phyloP scores from a whole-genome alignment of 53 echinoderm and acorn worm genomes.

The Echinometra lucunter region DNA sequence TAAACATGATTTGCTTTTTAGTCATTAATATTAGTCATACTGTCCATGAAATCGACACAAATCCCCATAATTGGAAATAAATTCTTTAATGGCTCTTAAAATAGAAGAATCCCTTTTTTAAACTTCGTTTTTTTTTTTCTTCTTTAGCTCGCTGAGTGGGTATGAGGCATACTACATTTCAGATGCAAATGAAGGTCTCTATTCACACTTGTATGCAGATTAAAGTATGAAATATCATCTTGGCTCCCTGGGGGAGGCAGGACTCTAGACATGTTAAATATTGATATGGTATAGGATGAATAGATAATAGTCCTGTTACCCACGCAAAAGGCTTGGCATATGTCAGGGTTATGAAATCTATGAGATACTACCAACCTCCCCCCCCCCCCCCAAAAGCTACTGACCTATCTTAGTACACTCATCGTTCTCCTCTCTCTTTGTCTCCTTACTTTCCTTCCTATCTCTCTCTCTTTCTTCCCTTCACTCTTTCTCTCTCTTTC shows the following conservation, averaged over 20 bases:
- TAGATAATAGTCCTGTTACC: neutral
- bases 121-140: neutral
- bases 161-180: neutral
- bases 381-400: neutral
- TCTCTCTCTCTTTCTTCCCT: slow-evolving; percentile 4
- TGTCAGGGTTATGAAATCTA: neutral
- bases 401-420: neutral
- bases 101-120: neutral
- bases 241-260: neutral
- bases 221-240: slow-evolving; percentile 17
- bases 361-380: neutral
- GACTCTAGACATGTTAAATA: slow-evolving; percentile 36
- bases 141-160: neutral
- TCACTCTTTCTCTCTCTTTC: neutral
- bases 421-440: neutral
- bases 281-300: slow-evolving; percentile 1
- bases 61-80: too few relatives aligned
- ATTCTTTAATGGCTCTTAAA: neutral
- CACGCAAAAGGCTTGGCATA: neutral
- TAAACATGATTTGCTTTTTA: too few relatives aligned
- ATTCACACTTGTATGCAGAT: neutral
- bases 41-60: too few relatives aligned
- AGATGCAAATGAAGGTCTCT: neutral
- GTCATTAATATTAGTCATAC: too few relatives aligned
- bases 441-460: neutral